Evolutionary conservation across 2,797 vertebrate genomes (phyloP).

Genomic region (Sus cebifrons): DNA sequence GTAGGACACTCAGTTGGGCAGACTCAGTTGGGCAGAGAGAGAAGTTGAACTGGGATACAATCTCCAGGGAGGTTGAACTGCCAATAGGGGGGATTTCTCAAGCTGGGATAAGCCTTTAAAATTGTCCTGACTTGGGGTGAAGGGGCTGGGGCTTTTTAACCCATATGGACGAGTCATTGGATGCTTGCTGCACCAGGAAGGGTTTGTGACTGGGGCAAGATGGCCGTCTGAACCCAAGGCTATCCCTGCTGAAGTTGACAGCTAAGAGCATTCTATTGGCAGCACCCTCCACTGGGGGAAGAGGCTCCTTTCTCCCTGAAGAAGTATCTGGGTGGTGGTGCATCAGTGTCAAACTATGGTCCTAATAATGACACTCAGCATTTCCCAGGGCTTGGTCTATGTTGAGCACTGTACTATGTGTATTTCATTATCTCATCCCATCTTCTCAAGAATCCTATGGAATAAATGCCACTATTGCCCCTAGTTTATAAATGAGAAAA

Average conservation of each 20-base stretch:
- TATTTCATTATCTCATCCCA: background rate
- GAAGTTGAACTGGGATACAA: background rate
- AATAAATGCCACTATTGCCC: background rate
- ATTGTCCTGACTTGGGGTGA: background rate
- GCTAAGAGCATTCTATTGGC: background rate
- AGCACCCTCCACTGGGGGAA: background rate
- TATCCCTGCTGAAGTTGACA: background rate
- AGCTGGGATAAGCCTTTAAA: background rate
- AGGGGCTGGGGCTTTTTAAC: background rate
- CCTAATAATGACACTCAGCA: background rate
- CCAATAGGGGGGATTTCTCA: background rate
- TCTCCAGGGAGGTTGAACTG: background rate
- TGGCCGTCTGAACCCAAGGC: background rate
- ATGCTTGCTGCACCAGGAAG: background rate
- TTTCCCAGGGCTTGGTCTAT: background rate
- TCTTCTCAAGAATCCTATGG: background rate
- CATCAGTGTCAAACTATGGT: background rate
- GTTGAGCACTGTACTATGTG: background rate
- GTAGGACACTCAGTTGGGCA: background rate
- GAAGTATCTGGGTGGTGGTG: background rate
- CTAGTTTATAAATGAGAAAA: slow-evolving; percentile 17
- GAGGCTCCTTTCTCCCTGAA: background rate
- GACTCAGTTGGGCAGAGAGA: background rate
- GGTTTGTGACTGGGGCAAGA: background rate
- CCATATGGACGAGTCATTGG: background rate